phyloP scores from a whole-genome alignment of 1,140 invertebrate species.

The Drosophila mojavensis region DNA sequence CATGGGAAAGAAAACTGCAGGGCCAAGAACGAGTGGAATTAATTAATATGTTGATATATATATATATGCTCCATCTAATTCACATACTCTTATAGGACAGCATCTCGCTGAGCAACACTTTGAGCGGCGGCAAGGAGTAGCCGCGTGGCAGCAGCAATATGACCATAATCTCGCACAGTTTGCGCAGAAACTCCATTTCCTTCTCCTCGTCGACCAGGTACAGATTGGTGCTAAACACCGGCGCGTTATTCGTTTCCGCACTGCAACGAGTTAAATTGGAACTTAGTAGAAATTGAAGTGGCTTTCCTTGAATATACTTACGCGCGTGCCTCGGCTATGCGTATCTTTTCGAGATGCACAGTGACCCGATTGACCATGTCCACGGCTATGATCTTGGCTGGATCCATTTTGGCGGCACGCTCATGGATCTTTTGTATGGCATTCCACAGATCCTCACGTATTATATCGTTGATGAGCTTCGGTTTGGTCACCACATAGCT shows the following conservation, averaged over 20 bases:
- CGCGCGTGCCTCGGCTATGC: constrained; percentile 90
- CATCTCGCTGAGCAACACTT: constrained; percentile 92
- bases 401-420: constrained; percentile 89
- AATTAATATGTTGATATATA: neutral
- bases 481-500: constrained; percentile 85
- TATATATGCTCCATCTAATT: neutral
- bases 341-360: constrained; percentile 93
- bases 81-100: constrained; percentile 91
- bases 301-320: constrained; percentile 84
- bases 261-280: constrained; percentile 72
- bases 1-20: constrained; percentile 91
- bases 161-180: constrained; percentile 92
- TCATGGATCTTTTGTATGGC: constrained; percentile 91
- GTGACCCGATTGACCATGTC: constrained; percentile 90
- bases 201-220: constrained; percentile 89
- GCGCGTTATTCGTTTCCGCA: constrained; percentile 86
- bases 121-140: constrained; percentile 91
- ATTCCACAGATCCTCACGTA: constrained; percentile 93
- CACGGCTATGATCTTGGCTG: constrained; percentile 91
- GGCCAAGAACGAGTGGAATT: neutral
- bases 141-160: constrained; percentile 91
- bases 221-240: constrained; percentile 90
- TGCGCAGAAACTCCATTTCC: constrained; percentile 92
- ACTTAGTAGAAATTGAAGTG: neutral
- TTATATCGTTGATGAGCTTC: constrained; percentile 86